Percentiles rank a stretch among this genome's conserved stretches.
Conservation (phyloP, 1,140 invertebrate genomes). For the Lasioglossum albipes region DNA sequence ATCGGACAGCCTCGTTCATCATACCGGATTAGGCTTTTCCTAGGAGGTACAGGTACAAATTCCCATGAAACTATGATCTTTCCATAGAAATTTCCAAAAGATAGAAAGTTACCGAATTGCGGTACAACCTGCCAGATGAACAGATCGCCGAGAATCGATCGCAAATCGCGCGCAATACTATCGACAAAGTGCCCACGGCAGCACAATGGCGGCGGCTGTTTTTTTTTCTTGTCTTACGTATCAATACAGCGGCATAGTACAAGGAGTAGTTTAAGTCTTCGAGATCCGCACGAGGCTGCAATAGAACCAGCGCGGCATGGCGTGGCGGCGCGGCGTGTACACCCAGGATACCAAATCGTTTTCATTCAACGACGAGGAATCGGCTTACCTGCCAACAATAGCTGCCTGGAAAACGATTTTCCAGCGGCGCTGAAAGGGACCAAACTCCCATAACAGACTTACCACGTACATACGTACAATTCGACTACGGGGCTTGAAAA, state of each 20-base stretch:
- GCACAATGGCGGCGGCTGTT: constrained; percentile 1
- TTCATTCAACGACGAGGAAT: constrained; percentile 59
- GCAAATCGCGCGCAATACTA: background rate
- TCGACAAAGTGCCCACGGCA: background rate
- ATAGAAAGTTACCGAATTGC: too few relatives aligned
- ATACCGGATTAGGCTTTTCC: constrained; percentile 8
- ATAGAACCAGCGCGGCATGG: background rate
- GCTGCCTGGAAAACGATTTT: constrained; percentile 59
- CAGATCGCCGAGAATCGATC: too few relatives aligned
- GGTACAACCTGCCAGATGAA: too few relatives aligned
- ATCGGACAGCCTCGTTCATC: constrained; percentile 22
- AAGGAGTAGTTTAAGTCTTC: constrained; percentile 46
- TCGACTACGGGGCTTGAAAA: constrained; percentile 40
- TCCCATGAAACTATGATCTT: too few relatives aligned
- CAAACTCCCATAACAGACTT: constrained; percentile 62
- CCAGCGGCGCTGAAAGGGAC: constrained; percentile 48
- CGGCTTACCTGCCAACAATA: constrained; percentile 58
- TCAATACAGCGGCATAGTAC: constrained; percentile 39
- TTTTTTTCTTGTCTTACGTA: constrained; percentile 11
- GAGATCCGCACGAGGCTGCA: constrained; percentile 23
- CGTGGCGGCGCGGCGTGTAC: constrained; percentile 20
- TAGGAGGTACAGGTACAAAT: too few relatives aligned
- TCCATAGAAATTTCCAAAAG: too few relatives aligned
- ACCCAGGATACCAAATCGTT: constrained; percentile 55
- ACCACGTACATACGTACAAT: constrained; percentile 63